Evolutionary conservation across 2,888 invertebrate species (phyloP), one percentile per base, ranked within the genome.

Genomic region (Danaus chrysippus): DNA sequence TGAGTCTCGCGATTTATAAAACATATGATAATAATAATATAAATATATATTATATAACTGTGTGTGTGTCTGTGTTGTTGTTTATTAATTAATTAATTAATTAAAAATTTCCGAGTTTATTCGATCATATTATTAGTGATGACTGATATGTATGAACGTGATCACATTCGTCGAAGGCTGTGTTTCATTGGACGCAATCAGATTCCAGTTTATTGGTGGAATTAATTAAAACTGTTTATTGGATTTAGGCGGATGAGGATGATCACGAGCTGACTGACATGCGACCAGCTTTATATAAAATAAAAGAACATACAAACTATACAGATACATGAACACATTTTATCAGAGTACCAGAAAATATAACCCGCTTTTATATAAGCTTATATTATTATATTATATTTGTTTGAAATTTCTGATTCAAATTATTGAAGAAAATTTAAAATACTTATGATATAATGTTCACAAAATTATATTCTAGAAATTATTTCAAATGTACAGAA

Each of bases 61-160:
- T 64, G 64, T 13, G 11, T 56, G 62, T 68, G 67, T 52, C 53
- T 56, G 46, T 64, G 59, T 56, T 15, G 54, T 17, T 55, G 8
- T 42, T 56, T 53, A 59, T 43, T 54, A 63, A 54, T 17, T 63
- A 69, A 60, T 65, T 66, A 68, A 69, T 71, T 69, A 10, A 49
- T 17, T 41, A 49, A 49, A 49, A 49, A 41, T n/a, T 49, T 52
- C 12, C 13, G 10, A 34, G 5, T 41, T 41, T 49, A 41, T 41
- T 41, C 58, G 17, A 41, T 58, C 58, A 58, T 52, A 58, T 49
- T 17, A 58, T 52, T 49, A 5, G 23, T 59, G 54, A 54, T 59
- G 13, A 43, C 54, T 54, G 13, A 6, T 44, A 59, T 53, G 11
- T 59, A 44, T 34, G 54, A 59, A 43, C 23, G 54, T 59, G 44